Conservation (phyloP, 2,797 vertebrate species). For the Esox lucius region DNA sequence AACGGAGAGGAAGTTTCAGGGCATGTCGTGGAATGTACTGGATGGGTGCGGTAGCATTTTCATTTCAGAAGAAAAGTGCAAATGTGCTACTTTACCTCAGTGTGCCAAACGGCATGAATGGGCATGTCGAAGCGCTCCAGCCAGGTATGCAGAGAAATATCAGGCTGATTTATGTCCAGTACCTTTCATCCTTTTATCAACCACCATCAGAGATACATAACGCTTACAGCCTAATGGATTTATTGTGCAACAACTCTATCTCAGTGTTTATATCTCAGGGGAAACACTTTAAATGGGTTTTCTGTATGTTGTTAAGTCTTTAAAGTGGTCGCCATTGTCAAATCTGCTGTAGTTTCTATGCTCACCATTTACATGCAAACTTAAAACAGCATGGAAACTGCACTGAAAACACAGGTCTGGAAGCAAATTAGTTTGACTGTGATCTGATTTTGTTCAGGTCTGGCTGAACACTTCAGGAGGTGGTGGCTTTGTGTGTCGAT, state of each 20-base stretch:
- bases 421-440: too few species aligned
- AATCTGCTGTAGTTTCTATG: too few species aligned
- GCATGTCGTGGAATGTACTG: conserved; percentile 40
- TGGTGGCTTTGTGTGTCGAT: too few species aligned
- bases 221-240: background rate
- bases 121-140: conserved; percentile 31
- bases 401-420: too few species aligned
- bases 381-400: too few species aligned
- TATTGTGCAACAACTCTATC: background rate
- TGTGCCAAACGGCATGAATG: conserved; percentile 36
- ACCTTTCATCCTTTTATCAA: background rate
- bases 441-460: too few species aligned
- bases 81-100: conserved; percentile 9
- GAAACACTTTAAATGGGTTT: background rate
- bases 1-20: conserved; percentile 10
- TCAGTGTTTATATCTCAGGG: background rate
- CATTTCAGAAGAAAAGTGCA: conserved; percentile 17
- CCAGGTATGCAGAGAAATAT: conserved; percentile 31
- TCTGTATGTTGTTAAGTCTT: background rate
- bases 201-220: background rate
- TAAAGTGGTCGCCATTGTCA: too few species aligned
- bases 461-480: too few species aligned
- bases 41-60: conserved; percentile 33
- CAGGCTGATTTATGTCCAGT: background rate
- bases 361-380: too few species aligned